Conservation (phyloP, 2,797 vertebrate genomes). For the Lagocephalus sceleratus region DNA sequence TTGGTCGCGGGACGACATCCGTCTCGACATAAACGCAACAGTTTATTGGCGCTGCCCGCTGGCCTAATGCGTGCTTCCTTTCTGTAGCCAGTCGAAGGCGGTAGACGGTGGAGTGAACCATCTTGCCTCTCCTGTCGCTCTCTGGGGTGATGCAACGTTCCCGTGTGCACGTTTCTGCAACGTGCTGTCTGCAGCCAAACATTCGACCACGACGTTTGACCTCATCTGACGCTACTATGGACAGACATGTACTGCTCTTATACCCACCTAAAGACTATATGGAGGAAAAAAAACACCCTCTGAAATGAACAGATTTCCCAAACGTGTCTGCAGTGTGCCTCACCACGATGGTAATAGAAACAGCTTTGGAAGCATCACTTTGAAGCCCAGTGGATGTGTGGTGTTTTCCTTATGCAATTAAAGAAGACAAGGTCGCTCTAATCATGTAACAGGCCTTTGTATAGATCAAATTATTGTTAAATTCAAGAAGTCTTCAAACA, state of each 20-base stretch:
- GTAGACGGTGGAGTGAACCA: background rate
- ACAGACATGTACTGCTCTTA: too few species aligned
- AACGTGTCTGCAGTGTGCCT: background rate
- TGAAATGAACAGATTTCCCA: too few species aligned
- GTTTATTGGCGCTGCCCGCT: background rate
- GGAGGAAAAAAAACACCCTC: too few species aligned
- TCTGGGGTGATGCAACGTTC: conserved; percentile 21
- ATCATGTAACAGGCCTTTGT: conserved; percentile 17
- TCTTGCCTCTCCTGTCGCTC: conserved; percentile 1
- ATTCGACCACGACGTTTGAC: too few species aligned
- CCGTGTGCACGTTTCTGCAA: conserved; percentile 23
- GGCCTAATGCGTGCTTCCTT: background rate
- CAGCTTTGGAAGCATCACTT: conserved; percentile 37
- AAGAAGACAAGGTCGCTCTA: background rate
- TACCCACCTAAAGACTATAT: too few species aligned
- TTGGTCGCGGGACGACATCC: too few species aligned
- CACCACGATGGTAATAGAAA: conserved; percentile 20
- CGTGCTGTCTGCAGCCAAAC: too few species aligned
- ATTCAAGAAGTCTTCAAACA: background rate
- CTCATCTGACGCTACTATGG: too few species aligned
- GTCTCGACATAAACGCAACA: background rate
- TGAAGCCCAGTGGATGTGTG: conserved; percentile 6
- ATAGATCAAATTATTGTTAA: conserved; percentile 1
- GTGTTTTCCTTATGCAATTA: conserved; percentile 44
- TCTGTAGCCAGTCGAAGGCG: background rate